Percentiles rank a stretch among this genome's conserved stretches.
These are phyloP conservation scores for Gryon sp. DNA, from an alignment of 1,140 invertebrate species.

Conservation along the genomic window DNA sequence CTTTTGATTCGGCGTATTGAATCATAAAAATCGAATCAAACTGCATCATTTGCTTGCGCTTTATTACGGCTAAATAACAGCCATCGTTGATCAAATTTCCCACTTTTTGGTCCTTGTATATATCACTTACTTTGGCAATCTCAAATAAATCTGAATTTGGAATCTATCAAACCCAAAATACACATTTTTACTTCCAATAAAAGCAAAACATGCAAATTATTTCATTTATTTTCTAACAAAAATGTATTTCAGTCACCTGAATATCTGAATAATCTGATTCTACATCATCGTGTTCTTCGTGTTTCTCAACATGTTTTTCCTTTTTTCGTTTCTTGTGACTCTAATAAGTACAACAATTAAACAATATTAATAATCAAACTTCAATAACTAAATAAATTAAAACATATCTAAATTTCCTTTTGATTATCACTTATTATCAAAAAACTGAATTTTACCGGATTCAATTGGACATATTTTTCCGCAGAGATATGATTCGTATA, in stretches of 20 bases:
- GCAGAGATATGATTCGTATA: slow-evolving; percentile 75
- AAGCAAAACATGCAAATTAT: neutral
- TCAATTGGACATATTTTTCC: slow-evolving; percentile 71
- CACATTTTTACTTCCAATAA: no score
- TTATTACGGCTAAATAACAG: slow-evolving; percentile 85
- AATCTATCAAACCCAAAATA: slow-evolving; percentile 77
- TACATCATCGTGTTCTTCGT: slow-evolving; percentile 41
- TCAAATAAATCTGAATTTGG: slow-evolving; percentile 87
- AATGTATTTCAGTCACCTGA: slow-evolving; percentile 21
- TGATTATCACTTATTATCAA: no score
- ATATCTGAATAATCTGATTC: slow-evolving; percentile 25
- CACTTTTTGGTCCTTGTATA: slow-evolving; percentile 63
- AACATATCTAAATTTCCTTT: no score
- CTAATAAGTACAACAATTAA: neutral
- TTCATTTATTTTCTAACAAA: neutral
- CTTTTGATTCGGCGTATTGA: slow-evolving; percentile 86
- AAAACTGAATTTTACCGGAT: slow-evolving; percentile 10
- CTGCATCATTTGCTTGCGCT: slow-evolving; percentile 85
- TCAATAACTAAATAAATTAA: no score
- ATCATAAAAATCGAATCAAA: slow-evolving; percentile 90
- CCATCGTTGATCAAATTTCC: slow-evolving; percentile 79
- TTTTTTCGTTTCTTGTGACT: slow-evolving; percentile 16
- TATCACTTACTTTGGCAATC: slow-evolving; percentile 68
- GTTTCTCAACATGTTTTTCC: slow-evolving; percentile 39
- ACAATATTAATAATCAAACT: neutral